A percentile compares a stretch with the other conserved stretches of the same genome.
Evolutionary conservation across 2,888 invertebrate species (phyloP).

Genomic region (Chrysopilus asiliformis): DNA sequence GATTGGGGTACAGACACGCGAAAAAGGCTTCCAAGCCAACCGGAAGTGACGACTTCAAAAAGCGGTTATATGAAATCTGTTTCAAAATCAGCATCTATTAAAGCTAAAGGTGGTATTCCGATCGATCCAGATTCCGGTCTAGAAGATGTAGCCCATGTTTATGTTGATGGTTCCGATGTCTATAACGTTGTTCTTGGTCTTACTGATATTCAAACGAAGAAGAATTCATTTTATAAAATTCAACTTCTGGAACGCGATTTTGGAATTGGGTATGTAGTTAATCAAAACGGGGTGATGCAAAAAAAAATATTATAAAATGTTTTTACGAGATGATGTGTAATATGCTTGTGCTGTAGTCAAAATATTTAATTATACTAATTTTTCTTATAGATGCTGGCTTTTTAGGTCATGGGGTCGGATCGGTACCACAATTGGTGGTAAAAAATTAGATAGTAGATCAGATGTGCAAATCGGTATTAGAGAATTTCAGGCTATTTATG

Average conservation of each 20-base stretch:
- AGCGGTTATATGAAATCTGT: conserved; percentile 45
- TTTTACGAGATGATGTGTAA: no score
- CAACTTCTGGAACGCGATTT: conserved; percentile 73
- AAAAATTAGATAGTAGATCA: conserved; percentile 43
- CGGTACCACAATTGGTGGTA: conserved; percentile 81
- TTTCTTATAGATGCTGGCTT: conserved; percentile 49
- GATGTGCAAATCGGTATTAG: conserved; percentile 43
- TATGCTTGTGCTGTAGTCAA: no score
- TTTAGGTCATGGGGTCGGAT: conserved; percentile 95
- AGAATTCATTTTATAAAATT: conserved; percentile 90
- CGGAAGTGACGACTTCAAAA: conserved; percentile 38
- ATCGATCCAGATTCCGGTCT: conserved; percentile 87
- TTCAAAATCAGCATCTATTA: conserved; percentile 50
- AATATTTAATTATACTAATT: no score
- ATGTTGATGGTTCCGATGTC: conserved; percentile 44
- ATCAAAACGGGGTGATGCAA: no score
- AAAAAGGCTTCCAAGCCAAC: neutral
- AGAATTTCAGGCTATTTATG: conserved; percentile 49
- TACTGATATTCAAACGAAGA: conserved; percentile 74
- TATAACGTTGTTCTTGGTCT: conserved; percentile 70
- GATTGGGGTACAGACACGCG: neutral
- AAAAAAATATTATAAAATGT: no score
- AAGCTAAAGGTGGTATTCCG: conserved; percentile 68
- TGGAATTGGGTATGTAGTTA: conserved; percentile 42
- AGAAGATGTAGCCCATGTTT: conserved; percentile 67